These are phyloP conservation scores for Diceros bicornis DNA, from an alignment of 2,797 vertebrate species.

Conservation along the genomic window DNA sequence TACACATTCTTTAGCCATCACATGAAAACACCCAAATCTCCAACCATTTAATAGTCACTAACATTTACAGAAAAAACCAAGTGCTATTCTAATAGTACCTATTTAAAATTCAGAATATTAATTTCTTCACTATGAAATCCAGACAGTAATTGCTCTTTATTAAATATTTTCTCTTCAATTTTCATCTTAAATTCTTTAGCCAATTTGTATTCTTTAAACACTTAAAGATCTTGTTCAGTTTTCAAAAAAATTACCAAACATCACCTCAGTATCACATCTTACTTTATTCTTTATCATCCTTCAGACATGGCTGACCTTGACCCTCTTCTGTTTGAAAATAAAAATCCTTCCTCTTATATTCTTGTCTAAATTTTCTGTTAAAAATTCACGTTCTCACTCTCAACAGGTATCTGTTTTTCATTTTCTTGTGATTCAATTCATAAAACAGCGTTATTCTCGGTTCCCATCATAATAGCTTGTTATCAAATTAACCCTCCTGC, in stretches of 20 bases:
- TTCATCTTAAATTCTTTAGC: neutral
- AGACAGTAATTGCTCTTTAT: neutral
- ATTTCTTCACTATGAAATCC: neutral
- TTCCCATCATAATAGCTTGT: neutral
- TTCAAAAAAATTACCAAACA: neutral
- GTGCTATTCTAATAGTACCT: neutral
- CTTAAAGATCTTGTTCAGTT: neutral
- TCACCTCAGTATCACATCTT: neutral
- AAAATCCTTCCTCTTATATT: neutral
- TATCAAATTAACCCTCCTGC: constrained; percentile 16
- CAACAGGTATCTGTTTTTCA: neutral
- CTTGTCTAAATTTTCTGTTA: constrained; percentile 1
- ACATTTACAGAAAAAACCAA: constrained; percentile 28
- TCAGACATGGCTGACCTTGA: neutral
- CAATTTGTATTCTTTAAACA: constrained; percentile 43
- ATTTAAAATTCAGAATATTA: constrained; percentile 45
- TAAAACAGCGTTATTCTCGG: neutral
- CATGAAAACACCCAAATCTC: neutral
- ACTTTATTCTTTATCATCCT: constrained; percentile 31
- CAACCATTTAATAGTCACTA: neutral
- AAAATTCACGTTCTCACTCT: constrained; percentile 14
- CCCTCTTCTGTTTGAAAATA: neutral
- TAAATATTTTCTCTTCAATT: constrained; percentile 21
- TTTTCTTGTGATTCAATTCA: constrained; percentile 22
- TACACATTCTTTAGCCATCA: neutral